Conservation (phyloP, 1,140 invertebrate genomes). For the Andricus grossulariae region DNA sequence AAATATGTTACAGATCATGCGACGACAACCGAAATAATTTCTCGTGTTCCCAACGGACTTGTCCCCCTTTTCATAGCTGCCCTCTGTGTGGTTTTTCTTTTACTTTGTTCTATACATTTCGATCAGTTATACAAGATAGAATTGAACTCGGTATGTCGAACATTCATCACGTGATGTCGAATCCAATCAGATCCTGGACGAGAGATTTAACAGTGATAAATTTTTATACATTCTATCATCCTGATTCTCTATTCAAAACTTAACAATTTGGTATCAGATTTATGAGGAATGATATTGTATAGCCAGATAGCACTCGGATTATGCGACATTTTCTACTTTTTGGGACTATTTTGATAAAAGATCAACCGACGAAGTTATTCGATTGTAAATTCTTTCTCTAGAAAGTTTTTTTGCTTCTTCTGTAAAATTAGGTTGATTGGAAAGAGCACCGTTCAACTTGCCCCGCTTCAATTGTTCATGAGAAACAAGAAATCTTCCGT, state of each 20-base stretch:
- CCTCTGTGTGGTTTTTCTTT: not conserved
- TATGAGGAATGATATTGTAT: no score
- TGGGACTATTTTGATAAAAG: no score
- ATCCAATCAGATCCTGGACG: not conserved
- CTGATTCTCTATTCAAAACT: no score
- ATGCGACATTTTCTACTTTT: no score
- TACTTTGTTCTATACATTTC: not conserved
- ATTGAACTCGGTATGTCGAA: not conserved
- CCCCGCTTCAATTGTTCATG: not conserved
- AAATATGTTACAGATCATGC: slow-evolving; percentile 33
- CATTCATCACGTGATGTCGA: not conserved
- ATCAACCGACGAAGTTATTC: no score
- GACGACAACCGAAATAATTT: slow-evolving; percentile 10
- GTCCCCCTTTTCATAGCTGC: no score
- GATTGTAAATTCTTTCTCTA: not conserved
- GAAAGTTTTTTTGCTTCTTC: no score
- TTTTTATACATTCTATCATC: not conserved
- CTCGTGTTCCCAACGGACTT: slow-evolving; percentile 16
- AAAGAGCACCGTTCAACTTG: no score
- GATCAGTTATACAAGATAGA: not conserved
- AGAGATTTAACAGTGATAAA: not conserved
- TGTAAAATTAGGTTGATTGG: no score
- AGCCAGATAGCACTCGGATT: no score
- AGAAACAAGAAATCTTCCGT: no score
- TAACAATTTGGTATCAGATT: no score